Base-by-base conservation (phyloP, 2,797 vertebrate species). In the Rachycentron canadum region DNA sequence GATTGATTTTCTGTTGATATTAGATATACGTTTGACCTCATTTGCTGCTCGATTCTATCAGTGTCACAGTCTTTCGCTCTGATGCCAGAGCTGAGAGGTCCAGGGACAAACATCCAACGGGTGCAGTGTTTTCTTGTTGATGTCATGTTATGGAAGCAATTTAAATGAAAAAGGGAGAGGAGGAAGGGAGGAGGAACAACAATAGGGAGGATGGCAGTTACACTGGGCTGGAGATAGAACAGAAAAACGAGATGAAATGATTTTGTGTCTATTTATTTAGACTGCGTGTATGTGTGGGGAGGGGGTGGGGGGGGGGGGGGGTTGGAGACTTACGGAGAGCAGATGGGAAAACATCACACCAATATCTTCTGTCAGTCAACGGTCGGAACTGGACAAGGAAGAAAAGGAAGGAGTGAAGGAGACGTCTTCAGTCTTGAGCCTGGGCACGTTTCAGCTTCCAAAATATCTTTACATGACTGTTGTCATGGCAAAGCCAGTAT, bases 401-500 rank as follows among this genome's bases (percentile, higher is more conserved):
- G 45, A 70, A 60, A 62, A 65, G 53, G 5, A 68, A 73, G 57
- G 43, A 67, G 13, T 25, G 5, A 56, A 53, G 26, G 56, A 28
- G 21, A 43, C n/a, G n/a, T 56, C 58, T 45, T 28, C 36, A 69
- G 9, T 41, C 28, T 72, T 69, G 43, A 79, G 14, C 7, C 14
- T 19, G 19, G 32, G 26, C 14, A 17, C 71, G 50, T 49, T 61
- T 34, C 0, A 11, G 47, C 16, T 49, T 55, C 2, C 14, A 38
- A 11, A 30, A 59, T 19, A 60, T 52, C 56, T 36, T 9, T 14
- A 34, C 26, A 40, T 1, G 43, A 45, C 41, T 43, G 53, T 69
- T 75, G 71, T 43, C 40, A 59, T 6, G 8, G 12, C 17, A 68
- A 76, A 81, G 53, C n/a, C 55, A 55, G 53, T 55, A 59, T 65